phyloP scores from a whole-genome alignment of 2,888 invertebrate species.

The Polyommatus iphigenia region DNA sequence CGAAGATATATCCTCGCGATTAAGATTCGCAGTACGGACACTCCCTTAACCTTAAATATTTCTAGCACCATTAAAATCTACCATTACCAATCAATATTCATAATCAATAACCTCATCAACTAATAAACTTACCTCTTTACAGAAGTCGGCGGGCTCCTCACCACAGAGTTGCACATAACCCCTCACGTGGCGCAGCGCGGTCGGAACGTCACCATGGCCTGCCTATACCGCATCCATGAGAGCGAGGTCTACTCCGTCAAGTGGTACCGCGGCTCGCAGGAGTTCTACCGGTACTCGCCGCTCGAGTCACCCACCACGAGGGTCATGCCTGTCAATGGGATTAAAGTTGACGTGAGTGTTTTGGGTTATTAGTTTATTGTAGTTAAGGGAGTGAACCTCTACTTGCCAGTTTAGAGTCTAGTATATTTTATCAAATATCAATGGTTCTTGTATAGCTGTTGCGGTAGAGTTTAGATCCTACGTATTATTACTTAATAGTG shows the following conservation, averaged over 20 bases:
- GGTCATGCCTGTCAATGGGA: constrained; percentile 85
- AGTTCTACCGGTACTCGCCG: constrained; percentile 92
- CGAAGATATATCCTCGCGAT: no score
- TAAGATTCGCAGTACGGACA: no score
- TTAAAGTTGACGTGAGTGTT: constrained; percentile 88
- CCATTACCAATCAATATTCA: no score
- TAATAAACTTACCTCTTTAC: constrained; percentile 36
- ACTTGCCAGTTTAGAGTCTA: no score
- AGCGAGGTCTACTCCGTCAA: constrained; percentile 90
- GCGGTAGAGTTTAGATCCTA: no score
- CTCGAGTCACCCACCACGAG: constrained; percentile 86
- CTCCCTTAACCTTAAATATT: no score
- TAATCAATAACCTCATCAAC: background rate
- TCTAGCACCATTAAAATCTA: no score
- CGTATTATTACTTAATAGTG: no score
- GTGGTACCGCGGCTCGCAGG: constrained; percentile 90
- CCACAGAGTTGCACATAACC: constrained; percentile 85
- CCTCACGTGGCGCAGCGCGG: constrained; percentile 86
- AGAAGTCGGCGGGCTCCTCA: constrained; percentile 84
- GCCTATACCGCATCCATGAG: constrained; percentile 87
- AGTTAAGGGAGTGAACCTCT: no score
- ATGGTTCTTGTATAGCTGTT: no score
- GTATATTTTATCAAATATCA: no score
- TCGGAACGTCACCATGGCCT: constrained; percentile 85
- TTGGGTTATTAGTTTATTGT: no score